Percentiles rank a stretch among this genome's conserved stretches.
Conservation (phyloP, 2,888 invertebrate species). For the Cremastobaeus sp. region DNA sequence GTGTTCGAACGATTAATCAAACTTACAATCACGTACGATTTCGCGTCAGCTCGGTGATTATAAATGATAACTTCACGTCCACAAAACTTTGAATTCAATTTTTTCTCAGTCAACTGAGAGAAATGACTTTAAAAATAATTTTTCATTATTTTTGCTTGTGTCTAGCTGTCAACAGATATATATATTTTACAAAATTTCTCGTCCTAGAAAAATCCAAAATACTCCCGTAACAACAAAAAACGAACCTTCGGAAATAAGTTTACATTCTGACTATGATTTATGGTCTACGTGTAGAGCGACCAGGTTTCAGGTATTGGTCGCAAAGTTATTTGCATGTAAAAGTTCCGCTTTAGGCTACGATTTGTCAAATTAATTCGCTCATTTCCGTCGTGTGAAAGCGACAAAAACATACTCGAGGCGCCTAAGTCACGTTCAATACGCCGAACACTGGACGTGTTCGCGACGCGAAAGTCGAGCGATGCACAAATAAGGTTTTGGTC, state of each 20-base stretch:
- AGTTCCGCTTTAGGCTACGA: constrained; percentile 21
- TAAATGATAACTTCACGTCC: constrained; percentile 19
- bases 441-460: constrained; percentile 71
- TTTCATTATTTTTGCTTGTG: too few species aligned
- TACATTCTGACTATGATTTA: too few species aligned
- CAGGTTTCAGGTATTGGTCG: constrained; percentile 27
- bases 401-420: constrained; percentile 67
- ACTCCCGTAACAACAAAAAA: too few species aligned
- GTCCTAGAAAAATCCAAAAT: too few species aligned
- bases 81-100: too few species aligned
- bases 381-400: constrained; percentile 52
- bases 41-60: constrained; percentile 2
- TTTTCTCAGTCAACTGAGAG: too few species aligned
- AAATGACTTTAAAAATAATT: too few species aligned
- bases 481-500: constrained; percentile 60
- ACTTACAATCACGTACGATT: constrained; percentile 15
- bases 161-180: too few species aligned
- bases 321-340: constrained; percentile 42
- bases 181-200: too few species aligned
- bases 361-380: constrained; percentile 54
- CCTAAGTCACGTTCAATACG: constrained; percentile 73
- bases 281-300: too few species aligned
- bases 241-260: too few species aligned
- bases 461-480: constrained; percentile 64
- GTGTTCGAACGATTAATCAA: constrained; percentile 17